These are phyloP conservation scores for Calonectris borealis DNA, from an alignment of 2,113 vertebrate genomes.

Conservation along the genomic window DNA sequence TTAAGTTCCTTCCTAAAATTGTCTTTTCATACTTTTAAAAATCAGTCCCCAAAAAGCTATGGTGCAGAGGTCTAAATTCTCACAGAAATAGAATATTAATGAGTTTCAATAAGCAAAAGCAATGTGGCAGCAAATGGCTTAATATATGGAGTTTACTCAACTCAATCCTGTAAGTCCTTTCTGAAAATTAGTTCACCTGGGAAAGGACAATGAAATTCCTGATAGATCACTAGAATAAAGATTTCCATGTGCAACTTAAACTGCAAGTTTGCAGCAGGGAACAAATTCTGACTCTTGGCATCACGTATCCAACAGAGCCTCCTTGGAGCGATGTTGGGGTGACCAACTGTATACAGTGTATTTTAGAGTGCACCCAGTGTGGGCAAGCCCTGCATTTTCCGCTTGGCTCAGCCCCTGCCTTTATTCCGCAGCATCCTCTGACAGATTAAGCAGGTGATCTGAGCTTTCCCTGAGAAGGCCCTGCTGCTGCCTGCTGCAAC, in stretches of 20 bases:
- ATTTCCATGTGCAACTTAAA: not conserved
- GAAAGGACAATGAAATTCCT: not conserved
- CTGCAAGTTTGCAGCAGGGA: not conserved
- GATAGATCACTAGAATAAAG: not conserved
- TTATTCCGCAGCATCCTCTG: not conserved
- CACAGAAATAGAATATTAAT: not conserved
- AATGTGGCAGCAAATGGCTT: not conserved
- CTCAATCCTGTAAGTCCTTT: not conserved
- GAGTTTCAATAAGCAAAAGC: not conserved
- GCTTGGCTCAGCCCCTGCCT: not conserved
- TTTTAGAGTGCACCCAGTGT: not conserved
- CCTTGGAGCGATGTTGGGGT: not conserved
- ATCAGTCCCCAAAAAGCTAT: not conserved
- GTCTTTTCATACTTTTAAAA: not conserved
- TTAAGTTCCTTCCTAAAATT: not conserved
- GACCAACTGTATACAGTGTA: rapidly evolving
- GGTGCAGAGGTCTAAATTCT: not conserved
- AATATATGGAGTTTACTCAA: not conserved
- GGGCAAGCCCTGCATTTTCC: not conserved
- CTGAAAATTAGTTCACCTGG: not conserved
- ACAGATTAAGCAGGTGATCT: not conserved
- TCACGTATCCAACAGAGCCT: rapidly evolving
- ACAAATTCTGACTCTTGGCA: not conserved
- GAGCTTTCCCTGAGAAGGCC: not conserved
- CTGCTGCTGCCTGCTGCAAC: not conserved